Percentiles rank a stretch among this genome's conserved stretches.
phyloP scores from a whole-genome alignment of 2,888 invertebrate species.

The Limnephilus lunatus region DNA sequence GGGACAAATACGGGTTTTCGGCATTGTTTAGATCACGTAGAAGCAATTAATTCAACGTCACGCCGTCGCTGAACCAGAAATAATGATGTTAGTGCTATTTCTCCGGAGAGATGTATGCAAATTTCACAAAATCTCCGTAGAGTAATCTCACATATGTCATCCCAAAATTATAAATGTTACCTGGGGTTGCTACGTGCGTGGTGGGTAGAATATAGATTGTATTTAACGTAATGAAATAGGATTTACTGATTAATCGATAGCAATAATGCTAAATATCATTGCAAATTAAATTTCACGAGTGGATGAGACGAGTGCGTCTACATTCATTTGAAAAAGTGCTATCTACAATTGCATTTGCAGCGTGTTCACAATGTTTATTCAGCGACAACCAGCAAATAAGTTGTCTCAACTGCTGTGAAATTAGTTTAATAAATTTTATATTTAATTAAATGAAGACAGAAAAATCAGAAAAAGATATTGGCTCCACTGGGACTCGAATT shows the following conservation, averaged over 20 bases:
- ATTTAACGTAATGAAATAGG: background rate
- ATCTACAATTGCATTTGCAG: too few species aligned
- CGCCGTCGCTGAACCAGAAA: slow-evolving; percentile 47
- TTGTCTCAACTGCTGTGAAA: too few species aligned
- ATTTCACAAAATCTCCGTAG: slow-evolving; percentile 53
- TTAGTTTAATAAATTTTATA: too few species aligned
- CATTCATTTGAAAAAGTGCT: too few species aligned
- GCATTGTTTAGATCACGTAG: slow-evolving; percentile 40
- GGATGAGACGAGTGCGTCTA: background rate
- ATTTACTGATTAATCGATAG: background rate
- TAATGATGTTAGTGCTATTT: slow-evolving; percentile 52
- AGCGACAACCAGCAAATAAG: too few species aligned
- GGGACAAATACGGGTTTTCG: background rate
- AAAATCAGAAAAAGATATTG: too few species aligned
- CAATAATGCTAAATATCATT: background rate
- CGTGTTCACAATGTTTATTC: too few species aligned
- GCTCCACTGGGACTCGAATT: too few species aligned
- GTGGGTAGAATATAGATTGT: background rate
- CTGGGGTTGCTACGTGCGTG: background rate
- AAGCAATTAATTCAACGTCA: slow-evolving; percentile 44
- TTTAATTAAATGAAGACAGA: too few species aligned
- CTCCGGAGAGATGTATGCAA: slow-evolving; percentile 52
- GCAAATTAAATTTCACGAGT: too few species aligned
- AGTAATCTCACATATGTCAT: slow-evolving; percentile 41
- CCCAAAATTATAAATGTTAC: background rate